These are phyloP conservation scores for Ceratina japonica DNA, from an alignment of 1,140 invertebrate genomes.

Conservation along the genomic window DNA sequence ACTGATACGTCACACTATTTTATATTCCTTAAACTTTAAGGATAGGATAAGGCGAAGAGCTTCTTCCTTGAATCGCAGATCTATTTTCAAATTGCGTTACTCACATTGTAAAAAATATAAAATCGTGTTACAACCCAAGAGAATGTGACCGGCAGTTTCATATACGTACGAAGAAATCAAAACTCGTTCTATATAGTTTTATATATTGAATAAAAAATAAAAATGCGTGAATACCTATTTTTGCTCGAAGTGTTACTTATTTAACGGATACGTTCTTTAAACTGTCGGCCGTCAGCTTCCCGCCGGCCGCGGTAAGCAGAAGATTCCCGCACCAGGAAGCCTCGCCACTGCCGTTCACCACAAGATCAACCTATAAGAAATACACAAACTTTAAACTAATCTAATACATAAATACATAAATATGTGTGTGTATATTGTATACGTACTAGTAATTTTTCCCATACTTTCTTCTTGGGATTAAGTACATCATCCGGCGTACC, in stretches of 20 bases:
- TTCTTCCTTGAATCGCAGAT: neutral
- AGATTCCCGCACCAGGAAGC: constrained; percentile 92
- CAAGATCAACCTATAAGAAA: constrained; percentile 83
- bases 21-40: neutral
- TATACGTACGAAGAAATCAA: neutral
- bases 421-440: neutral
- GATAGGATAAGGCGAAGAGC: neutral
- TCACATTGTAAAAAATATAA: constrained; percentile 33
- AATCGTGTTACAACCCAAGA: constrained; percentile 11
- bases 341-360: constrained; percentile 86
- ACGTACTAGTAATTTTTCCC: constrained; percentile 91
- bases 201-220: neutral
- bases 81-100: neutral
- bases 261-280: constrained; percentile 89
- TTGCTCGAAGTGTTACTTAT: constrained; percentile 76
- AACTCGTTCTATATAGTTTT: neutral
- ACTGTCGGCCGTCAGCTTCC: constrained; percentile 83
- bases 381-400: neutral
- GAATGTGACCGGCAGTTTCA: constrained; percentile 29
- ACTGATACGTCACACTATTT: too few relatives aligned
- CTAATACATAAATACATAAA: neutral
- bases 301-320: constrained; percentile 85
- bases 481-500: constrained; percentile 91
- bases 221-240: neutral
- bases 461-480: constrained; percentile 99